Conservation (phyloP, 2,888 invertebrate genomes). For the Rambutsinella grinnellia region DNA sequence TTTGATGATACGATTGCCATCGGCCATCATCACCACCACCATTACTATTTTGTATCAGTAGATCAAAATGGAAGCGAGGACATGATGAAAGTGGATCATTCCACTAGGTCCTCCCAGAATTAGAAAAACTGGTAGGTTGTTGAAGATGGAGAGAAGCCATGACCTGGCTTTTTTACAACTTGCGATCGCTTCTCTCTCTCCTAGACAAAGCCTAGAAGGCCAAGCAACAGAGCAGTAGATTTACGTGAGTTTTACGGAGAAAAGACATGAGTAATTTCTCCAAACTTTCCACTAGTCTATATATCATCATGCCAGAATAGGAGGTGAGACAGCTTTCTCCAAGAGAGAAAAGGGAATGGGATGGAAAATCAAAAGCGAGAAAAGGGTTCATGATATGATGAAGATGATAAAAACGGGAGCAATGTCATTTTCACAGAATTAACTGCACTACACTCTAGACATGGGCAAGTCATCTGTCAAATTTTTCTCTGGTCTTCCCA, state of each 20-base stretch:
- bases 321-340: too few relatives aligned
- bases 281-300: background rate
- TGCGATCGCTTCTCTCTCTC: too few relatives aligned
- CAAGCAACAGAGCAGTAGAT: background rate
- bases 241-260: constrained; percentile 13
- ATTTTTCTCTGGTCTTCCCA: too few relatives aligned
- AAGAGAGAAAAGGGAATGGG: constrained; percentile 2
- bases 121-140: constrained; percentile 5
- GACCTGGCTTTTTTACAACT: constrained; percentile 1
- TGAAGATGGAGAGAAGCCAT: background rate
- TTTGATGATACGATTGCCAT: too few relatives aligned
- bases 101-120: background rate
- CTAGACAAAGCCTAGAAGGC: background rate
- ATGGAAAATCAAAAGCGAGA: background rate
- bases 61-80: too few relatives aligned
- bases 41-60: too few relatives aligned
- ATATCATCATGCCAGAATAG: constrained; percentile 9
- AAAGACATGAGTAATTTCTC: constrained; percentile 18
- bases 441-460: constrained; percentile 25
- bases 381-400: constrained; percentile 18
- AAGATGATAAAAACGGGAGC: constrained; percentile 25
- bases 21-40: too few relatives aligned
- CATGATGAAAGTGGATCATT: background rate
- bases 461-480: too few relatives aligned
- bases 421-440: constrained; percentile 34